Evolutionary conservation across 1,140 invertebrate species (phyloP).

Genomic region (Limonius californicus): DNA sequence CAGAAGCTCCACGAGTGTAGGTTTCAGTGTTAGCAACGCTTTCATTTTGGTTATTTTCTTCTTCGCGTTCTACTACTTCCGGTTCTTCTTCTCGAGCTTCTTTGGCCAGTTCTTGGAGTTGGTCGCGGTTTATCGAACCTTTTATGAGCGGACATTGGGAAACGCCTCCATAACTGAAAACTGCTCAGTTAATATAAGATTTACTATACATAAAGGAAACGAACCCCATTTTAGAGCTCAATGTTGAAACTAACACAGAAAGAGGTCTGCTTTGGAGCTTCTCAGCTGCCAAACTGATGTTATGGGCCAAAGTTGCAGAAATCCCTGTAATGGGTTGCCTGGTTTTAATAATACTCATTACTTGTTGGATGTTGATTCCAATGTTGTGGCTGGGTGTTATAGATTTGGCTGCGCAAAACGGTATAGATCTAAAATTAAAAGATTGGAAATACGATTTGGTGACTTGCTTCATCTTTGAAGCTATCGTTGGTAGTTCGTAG

Average conservation of each 20-base stretch:
- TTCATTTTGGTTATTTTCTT: constrained; percentile 7
- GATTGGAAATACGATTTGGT: constrained; percentile 48
- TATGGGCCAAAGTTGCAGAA: constrained; percentile 44
- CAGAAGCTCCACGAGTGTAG: constrained; percentile 30
- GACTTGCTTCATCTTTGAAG: constrained; percentile 52
- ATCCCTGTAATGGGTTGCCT: constrained; percentile 44
- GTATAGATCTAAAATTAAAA: constrained; percentile 52
- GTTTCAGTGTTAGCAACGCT: constrained; percentile 15
- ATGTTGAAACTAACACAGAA: constrained; percentile 37
- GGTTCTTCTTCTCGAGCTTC: constrained; percentile 34
- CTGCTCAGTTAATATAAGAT: too few species aligned
- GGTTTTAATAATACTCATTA: constrained; percentile 52
- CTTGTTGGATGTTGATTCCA: constrained; percentile 56
- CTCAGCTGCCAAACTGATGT: constrained; percentile 43
- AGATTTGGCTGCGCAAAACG: constrained; percentile 55
- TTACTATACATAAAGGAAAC: too few species aligned
- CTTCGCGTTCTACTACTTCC: not conserved
- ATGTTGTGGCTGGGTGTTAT: constrained; percentile 54
- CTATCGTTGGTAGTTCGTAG: constrained; percentile 52
- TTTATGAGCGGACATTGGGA: constrained; percentile 37
- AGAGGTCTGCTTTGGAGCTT: constrained; percentile 36
- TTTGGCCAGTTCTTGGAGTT: constrained; percentile 42
- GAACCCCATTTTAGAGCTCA: constrained; percentile 32
- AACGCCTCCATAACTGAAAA: constrained; percentile 23
- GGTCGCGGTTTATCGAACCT: constrained; percentile 36